phyloP scores from a whole-genome alignment of 2,113 vertebrate species.

The Panthera uncia region DNA sequence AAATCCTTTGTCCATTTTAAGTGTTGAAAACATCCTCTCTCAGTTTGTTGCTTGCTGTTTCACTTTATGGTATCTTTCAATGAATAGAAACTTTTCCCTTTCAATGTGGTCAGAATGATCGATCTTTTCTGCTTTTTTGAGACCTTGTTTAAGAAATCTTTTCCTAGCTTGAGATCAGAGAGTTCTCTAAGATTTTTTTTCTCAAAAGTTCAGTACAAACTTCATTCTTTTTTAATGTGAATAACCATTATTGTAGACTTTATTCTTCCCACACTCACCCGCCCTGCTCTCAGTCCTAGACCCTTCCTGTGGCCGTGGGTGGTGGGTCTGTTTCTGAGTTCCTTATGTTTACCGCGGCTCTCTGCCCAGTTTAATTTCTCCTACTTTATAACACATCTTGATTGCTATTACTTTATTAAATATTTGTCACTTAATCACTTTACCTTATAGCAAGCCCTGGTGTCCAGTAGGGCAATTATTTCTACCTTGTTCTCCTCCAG shows the following conservation, averaged over 20 bases:
- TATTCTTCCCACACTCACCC: not conserved
- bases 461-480: not conserved
- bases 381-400: not conserved
- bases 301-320: fast-evolving
- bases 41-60: not conserved
- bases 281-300: fast-evolving
- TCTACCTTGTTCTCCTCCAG: not conserved
- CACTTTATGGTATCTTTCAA: not conserved
- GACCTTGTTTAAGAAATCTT: not conserved
- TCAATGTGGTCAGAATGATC: not conserved
- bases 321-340: not conserved
- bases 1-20: not conserved
- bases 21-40: not conserved
- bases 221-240: not conserved
- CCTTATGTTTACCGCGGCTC: too few species aligned
- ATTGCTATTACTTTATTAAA: not conserved
- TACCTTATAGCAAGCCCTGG: not conserved
- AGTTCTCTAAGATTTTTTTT: not conserved
- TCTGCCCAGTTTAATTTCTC: not conserved
- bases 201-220: not conserved
- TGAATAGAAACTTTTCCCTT: not conserved
- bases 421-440: not conserved
- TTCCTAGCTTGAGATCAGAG: not conserved
- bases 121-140: not conserved
- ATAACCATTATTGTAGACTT: fast-evolving